phyloP scores from a whole-genome alignment of 2,888 invertebrate species.

The Rhagonycha lutea region DNA sequence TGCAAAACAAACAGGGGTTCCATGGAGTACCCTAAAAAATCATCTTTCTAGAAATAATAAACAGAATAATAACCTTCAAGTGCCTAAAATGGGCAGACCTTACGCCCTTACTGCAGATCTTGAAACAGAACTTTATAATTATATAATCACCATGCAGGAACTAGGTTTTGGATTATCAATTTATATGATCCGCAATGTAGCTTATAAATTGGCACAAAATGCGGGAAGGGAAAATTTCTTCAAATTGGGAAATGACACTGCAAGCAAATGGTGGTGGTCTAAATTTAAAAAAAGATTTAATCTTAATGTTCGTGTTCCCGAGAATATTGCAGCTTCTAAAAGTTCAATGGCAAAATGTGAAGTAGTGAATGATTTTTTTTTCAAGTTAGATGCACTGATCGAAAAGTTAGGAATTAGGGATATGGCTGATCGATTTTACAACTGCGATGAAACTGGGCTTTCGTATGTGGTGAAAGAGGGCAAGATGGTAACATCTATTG shows the following conservation, averaged over 20 bases:
- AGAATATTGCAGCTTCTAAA: not conserved
- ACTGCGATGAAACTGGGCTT: slow-evolving; percentile 14
- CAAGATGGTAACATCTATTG: not conserved
- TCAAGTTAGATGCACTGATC: slow-evolving; percentile 3
- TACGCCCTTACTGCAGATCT: too few species aligned
- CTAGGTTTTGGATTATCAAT: too few species aligned
- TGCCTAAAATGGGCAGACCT: too few species aligned
- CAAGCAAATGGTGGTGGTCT: slow-evolving; percentile 5
- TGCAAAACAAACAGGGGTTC: too few species aligned
- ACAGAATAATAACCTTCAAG: too few species aligned
- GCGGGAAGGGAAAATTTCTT: too few species aligned
- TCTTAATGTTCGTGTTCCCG: not conserved
- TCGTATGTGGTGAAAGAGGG: not conserved
- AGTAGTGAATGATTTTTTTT: slow-evolving; percentile 4
- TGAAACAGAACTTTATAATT: too few species aligned
- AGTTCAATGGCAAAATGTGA: not conserved
- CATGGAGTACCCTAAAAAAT: too few species aligned
- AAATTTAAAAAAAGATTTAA: not conserved
- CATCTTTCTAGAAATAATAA: too few species aligned
- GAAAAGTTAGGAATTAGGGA: slow-evolving; percentile 7
- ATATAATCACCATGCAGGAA: too few species aligned
- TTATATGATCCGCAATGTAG: too few species aligned
- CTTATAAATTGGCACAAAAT: too few species aligned
- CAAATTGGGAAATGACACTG: not conserved
- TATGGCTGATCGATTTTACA: not conserved